phyloP scores from a whole-genome alignment of 2,113 vertebrate genomes.

The Prunella fulvescens region DNA sequence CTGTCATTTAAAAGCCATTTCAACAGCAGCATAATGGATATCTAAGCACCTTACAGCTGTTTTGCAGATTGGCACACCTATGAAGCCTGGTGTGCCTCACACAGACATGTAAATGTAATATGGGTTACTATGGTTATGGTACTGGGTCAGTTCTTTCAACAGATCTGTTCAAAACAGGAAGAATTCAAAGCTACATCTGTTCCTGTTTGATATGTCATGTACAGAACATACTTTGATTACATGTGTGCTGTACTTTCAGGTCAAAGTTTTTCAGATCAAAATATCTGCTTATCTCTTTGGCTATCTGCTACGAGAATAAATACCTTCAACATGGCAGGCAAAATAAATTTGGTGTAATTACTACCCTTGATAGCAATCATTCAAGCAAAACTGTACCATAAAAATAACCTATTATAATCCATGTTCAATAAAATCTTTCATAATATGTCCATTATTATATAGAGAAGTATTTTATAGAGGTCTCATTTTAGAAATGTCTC shows the following conservation, averaged over 20 bases:
- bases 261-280: background rate
- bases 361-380: background rate
- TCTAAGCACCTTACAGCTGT: background rate
- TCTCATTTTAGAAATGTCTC: conserved; percentile 15
- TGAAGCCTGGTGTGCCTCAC: background rate
- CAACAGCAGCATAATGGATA: background rate
- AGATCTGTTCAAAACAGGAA: background rate
- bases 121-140: background rate
- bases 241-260: background rate
- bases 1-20: background rate
- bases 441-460: conserved; percentile 6
- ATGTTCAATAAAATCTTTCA: conserved; percentile 1
- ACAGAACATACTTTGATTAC: background rate
- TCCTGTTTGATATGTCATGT: background rate
- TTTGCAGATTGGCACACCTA: background rate
- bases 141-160: background rate
- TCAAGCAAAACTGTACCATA: background rate
- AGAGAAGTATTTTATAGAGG: conserved; percentile 1
- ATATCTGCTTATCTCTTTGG: background rate
- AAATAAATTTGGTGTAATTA: background rate
- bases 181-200: background rate
- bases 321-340: background rate
- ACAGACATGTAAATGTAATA: background rate
- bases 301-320: background rate
- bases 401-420: background rate